Evolutionary conservation across 2,888 invertebrate genomes (phyloP).

Genomic region (Dasypogon diadema): DNA sequence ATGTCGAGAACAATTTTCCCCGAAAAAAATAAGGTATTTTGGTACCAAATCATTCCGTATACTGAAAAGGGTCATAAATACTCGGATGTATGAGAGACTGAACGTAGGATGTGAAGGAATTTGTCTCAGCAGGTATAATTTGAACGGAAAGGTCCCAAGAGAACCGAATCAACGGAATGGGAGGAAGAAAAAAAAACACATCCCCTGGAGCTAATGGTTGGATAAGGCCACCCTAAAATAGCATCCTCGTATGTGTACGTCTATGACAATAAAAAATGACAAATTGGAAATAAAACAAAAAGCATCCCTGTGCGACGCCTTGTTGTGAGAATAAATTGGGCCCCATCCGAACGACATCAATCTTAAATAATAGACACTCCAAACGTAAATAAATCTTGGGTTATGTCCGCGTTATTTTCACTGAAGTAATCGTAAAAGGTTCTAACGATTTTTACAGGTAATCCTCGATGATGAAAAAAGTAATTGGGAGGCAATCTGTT

Average conservation of each 20-base stretch:
- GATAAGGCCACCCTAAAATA: neutral
- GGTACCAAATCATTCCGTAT: too few relatives aligned
- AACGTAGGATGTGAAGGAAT: neutral
- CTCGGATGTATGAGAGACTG: neutral
- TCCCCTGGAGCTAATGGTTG: neutral
- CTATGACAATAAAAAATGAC: neutral
- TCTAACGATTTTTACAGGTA: too few relatives aligned
- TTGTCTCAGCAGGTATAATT: too few relatives aligned
- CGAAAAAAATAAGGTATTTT: too few relatives aligned
- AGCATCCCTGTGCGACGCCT: neutral
- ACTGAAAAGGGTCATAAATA: conserved; percentile 2
- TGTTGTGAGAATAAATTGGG: neutral
- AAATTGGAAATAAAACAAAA: conserved; percentile 9
- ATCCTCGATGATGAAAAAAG: too few relatives aligned
- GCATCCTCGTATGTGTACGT: neutral
- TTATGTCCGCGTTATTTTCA: too few relatives aligned
- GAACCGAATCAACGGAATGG: neutral
- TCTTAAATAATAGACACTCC: neutral
- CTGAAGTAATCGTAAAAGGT: too few relatives aligned
- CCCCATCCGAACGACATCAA: neutral
- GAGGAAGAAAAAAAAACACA: neutral
- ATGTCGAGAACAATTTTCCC: neutral
- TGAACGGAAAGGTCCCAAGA: neutral
- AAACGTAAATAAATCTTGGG: too few relatives aligned
- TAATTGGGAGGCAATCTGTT: too few relatives aligned